Percentiles rank a stretch among this genome's conserved stretches.
Conservation (phyloP, 2,888 invertebrate genomes). For the Sphecodes monilicornis region DNA sequence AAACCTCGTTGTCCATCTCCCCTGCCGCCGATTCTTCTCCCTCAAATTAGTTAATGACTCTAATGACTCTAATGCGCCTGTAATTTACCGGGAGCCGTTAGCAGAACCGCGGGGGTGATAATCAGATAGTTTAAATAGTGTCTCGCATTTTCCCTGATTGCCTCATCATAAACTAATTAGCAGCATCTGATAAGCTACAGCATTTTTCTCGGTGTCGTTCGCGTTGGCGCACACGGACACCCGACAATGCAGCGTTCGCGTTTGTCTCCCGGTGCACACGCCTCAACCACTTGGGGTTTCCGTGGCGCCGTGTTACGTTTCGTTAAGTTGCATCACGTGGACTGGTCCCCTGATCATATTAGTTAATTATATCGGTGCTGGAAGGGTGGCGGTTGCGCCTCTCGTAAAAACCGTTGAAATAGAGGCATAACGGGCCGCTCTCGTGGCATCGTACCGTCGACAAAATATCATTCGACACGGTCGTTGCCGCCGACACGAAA, state of each 20-base stretch:
- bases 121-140: conserved; percentile 31
- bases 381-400: conserved; percentile 67
- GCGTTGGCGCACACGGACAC: neutral
- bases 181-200: conserved; percentile 53
- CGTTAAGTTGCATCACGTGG: conserved; percentile 63
- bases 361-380: conserved; percentile 70
- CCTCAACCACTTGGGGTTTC: conserved; percentile 36
- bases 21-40: conserved; percentile 23
- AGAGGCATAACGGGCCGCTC: conserved; percentile 24
- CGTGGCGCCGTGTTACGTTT: conserved; percentile 60
- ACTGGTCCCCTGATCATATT: conserved; percentile 69
- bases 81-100: conserved; percentile 45
- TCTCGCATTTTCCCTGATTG: conserved; percentile 19
- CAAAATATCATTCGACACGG: neutral
- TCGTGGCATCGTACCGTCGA: neutral
- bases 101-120: conserved; percentile 20
- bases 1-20: conserved; percentile 36
- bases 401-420: conserved; percentile 51
- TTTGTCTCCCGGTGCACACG: conserved; percentile 48
- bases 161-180: conserved; percentile 58
- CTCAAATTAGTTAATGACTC: conserved; percentile 47
- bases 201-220: conserved; percentile 26
- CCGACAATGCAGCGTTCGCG: conserved; percentile 30
- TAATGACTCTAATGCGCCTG: conserved; percentile 33
- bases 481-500: neutral